These are phyloP conservation scores for Cyprinodon diabolis DNA, from an alignment of 2,797 vertebrate genomes.

Conservation along the genomic window DNA sequence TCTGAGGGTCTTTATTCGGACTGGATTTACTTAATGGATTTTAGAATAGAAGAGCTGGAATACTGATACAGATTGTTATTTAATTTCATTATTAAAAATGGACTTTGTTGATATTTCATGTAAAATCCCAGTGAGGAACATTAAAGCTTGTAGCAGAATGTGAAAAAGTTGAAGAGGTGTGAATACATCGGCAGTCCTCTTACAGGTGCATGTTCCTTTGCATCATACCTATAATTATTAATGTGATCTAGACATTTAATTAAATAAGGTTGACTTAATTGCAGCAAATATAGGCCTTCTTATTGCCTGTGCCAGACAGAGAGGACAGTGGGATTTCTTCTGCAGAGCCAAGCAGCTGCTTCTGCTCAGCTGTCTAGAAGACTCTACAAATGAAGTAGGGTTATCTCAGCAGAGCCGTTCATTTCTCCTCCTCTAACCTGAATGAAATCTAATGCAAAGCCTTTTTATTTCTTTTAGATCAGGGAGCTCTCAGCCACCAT, in stretches of 20 bases:
- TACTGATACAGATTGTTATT: neutral
- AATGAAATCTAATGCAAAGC: neutral
- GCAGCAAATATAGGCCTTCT: slow-evolving; percentile 84
- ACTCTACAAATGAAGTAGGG: slow-evolving; percentile 89
- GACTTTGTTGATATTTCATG: neutral
- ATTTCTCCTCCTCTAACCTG: neutral
- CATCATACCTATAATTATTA: no score
- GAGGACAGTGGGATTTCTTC: slow-evolving; percentile 87
- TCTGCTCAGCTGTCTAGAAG: slow-evolving; percentile 87
- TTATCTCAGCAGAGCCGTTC: neutral
- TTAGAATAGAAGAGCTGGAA: neutral
- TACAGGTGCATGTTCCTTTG: neutral
- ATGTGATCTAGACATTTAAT: neutral
- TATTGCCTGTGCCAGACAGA: slow-evolving; percentile 76
- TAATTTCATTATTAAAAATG: neutral
- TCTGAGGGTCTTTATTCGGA: neutral
- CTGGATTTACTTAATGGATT: neutral
- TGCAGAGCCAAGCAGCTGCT: slow-evolving; percentile 79
- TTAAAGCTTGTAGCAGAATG: neutral
- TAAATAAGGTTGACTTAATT: neutral
- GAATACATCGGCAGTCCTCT: neutral
- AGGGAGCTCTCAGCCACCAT: slow-evolving; percentile 86
- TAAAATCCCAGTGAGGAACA: neutral
- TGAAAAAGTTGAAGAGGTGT: neutral
- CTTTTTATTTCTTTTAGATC: slow-evolving; percentile 74